Evolutionary conservation across 2,113 vertebrate species (phyloP), one percentile per base, ranked within the genome.

Genomic region (Glaucomys volans): DNA sequence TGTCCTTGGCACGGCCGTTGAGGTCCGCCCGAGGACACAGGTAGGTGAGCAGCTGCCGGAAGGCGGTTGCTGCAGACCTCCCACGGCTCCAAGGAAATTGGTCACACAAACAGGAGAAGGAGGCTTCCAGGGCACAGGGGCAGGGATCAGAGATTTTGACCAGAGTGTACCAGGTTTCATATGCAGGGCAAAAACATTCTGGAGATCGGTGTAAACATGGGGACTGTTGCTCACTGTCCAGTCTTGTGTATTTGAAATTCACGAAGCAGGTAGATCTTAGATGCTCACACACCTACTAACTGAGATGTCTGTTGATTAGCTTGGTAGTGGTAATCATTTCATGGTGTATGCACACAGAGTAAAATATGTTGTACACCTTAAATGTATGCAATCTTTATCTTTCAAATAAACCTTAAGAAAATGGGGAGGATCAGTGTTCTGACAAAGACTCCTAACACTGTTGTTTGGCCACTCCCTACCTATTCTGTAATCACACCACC

Each of bases 401-500:
- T 66, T 66, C 64, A 32, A 5, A 28, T 66, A 12, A 35, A 16
- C 13, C 13, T 35, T 67, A 14, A 67, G 13, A 67, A 67, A 67
- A 62, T 28, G 26, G 59, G 57, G 57, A 22, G 24, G 9, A 28
- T 62, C 9, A 4, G 59, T 62, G 10, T 62, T 62, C 22, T 59
- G 59, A 62, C 59, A 28, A 62, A 24, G 28, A 59, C 24, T 6
- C 59, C 26, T 62, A 66, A 6, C 32, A 35, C 30, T 35, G 6
- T 30, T 67, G 28, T 66, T 30, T 14, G 62, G 26, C 11, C 11
- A n/a, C 54, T 42, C 52, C 54, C 47, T 4, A 5, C 2, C 24
- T n/a, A 26, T 64, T 8, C 26, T 54, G 16, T 20, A 0, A 9
- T 40, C 37, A 4, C 1, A 30, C 64, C 24, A 1, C 44, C 9